Base-by-base conservation (phyloP, 2,113 vertebrate species). In the Xiphophorus hellerii region DNA sequence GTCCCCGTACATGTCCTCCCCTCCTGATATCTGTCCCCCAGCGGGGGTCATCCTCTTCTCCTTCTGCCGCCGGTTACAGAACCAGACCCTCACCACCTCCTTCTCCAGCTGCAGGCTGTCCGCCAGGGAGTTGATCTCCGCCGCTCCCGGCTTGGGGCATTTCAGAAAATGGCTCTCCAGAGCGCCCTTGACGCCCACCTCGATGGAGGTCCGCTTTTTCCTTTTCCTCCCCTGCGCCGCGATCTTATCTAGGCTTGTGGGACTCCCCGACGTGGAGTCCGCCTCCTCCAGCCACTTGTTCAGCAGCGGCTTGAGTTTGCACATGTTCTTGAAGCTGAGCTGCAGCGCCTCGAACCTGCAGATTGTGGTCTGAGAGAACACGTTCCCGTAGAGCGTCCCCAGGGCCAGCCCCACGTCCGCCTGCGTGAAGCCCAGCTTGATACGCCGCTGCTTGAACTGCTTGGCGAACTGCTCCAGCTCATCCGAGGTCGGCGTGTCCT, bases 211-310 rank as follows among this genome's bases (percentile, higher is more conserved):
- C 93, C 98, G 94, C 95, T 99, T 99, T 96, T 99, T 99, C 92
- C 98, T 92, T 94, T 98, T 99, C 87, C 97, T 94, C 51, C 98
- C 98, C 93, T 99, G 98, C 73, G 98, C 98, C 62, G 98, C 98
- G 92, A 99, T 99, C 93, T 99, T 99, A 94, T 99, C 98, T 94
- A 99, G 96, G 94, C 97, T 99, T 67, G 97, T 99, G 85, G 98
- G 98, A 93, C 97, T 99, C 78, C 98, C 98, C 48, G 97, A 97
- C 78, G 97, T 97, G 82, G 97, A 99, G 95, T 98, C 98, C 86
- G 97, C 97, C 94, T 99, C 98, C 94, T 99, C 98, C 94, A 99
- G 94, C 98, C 98, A 99, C 97, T 98, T 99, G 96, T 98, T 98
- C 93, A 99, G 94, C 95, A 99, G 89, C 87, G 98, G 97, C 94